Evolutionary conservation across 2,113 vertebrate species (phyloP), one percentile per base, ranked within the genome.

Genomic region (Microcebus lehilahytsara): DNA sequence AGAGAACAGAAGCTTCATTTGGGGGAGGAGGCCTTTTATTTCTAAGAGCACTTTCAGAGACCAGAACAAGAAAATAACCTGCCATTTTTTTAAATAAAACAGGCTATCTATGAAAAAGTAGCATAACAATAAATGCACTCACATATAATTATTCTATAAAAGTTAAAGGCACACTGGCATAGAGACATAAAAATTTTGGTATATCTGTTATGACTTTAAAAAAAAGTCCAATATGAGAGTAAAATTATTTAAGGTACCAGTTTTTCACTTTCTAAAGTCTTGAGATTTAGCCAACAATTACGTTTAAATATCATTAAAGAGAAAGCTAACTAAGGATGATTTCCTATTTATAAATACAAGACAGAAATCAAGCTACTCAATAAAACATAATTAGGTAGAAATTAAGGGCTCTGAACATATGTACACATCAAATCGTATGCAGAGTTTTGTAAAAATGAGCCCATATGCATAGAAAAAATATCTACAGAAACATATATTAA

Each of bases 201-300:
- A 53, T 71, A 25, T n/a, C 3, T 85, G 19, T 67, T 87, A 89
- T 94, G 60, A 66, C n/a, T 0, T 14, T 34, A 46, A 67, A 67
- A 67, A 67, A 94, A 89, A 62, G n/a, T 14, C 16, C 30, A n/a
- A 83, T 12, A 27, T 56, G 85, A 69, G 69, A 92, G 25, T 27
- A 91, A 85, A 81, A 85, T 30, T 32, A 88, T 53, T 79, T 53
- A 96, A 69, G 42, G 13, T 51, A 30, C 60, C 13, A 25, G 46
- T 19, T 79, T 94, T 97, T 94, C 11, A 60, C 56, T 92, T 75
- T 62, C 60, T 86, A 51, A 92, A 94, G 51, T 71, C 53, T 79
- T 88, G 17, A 81, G 22, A 92, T 69, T 85, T 85, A 49, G 20
- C 6, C 27, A 53, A 94, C 79, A 93, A 6, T 74, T 84, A 85